Evolutionary conservation across 1,140 invertebrate species (phyloP).

Genomic region (Camponotus pennsylvanicus): DNA sequence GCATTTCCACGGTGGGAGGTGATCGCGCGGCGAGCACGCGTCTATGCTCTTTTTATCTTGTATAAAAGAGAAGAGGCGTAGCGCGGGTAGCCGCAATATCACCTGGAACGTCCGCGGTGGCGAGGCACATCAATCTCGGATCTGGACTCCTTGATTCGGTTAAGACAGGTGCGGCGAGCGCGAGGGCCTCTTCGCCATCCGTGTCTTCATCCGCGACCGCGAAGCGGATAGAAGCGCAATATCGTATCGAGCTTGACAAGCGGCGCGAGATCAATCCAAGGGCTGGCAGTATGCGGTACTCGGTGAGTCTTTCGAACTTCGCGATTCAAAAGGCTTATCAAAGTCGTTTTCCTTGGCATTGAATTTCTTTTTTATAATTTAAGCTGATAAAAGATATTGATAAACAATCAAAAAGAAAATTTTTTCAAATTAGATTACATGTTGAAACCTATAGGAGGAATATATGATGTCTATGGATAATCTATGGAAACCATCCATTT

Average conservation of each 20-base stretch:
- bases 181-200: not conserved
- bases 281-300: constrained; percentile 68
- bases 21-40: not conserved
- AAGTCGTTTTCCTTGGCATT: not conserved
- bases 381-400: not conserved
- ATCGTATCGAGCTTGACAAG: not conserved
- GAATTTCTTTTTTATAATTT: not conserved
- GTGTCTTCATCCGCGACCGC: not conserved
- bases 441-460: too few relatives aligned
- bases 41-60: constrained; percentile 78
- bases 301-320: constrained; percentile 69
- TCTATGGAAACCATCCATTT: too few relatives aligned
- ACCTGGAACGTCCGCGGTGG: constrained; percentile 68
- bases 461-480: not conserved
- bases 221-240: not conserved
- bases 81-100: constrained; percentile 76
- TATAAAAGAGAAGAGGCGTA: constrained; percentile 80
- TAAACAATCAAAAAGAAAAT: too few relatives aligned
- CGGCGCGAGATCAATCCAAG: not conserved
- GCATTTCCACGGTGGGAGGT: constrained; percentile 67
- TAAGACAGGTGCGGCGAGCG: not conserved
- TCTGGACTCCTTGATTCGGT: constrained; percentile 1
- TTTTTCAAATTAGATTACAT: not conserved
- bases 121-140: constrained; percentile 8
- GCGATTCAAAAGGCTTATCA: not conserved